A percentile compares a stretch with the other conserved stretches of the same genome.
These are phyloP conservation scores for Cotesia vestalis DNA, from an alignment of 1,140 invertebrate genomes.

Conservation along the genomic window DNA sequence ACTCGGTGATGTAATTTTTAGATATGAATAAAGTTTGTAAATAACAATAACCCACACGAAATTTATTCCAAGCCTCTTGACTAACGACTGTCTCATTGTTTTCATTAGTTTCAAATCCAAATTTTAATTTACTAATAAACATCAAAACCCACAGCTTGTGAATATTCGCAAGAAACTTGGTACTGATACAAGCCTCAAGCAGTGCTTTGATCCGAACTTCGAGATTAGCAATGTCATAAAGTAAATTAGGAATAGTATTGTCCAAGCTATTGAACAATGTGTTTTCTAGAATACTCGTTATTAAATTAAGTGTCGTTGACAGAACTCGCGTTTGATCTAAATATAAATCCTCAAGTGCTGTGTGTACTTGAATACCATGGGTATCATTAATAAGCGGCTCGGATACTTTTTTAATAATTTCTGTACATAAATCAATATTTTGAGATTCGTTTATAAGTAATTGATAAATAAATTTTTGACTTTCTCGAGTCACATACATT, in stretches of 20 bases:
- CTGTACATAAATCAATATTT: slow-evolving; percentile 62
- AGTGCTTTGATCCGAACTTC: slow-evolving; percentile 56
- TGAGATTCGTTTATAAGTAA: slow-evolving; percentile 65
- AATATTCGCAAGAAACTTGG: slow-evolving; percentile 55
- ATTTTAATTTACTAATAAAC: slow-evolving; percentile 56
- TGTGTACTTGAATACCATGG: slow-evolving; percentile 49
- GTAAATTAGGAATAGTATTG: slow-evolving; percentile 54
- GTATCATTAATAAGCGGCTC: slow-evolving; percentile 64
- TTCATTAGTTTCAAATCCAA: slow-evolving; percentile 40
- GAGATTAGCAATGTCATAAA: slow-evolving; percentile 51
- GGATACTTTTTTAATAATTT: slow-evolving; percentile 64
- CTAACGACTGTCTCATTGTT: slow-evolving; percentile 45
- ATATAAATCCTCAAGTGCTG: slow-evolving; percentile 63
- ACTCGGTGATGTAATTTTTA: slow-evolving; percentile 57
- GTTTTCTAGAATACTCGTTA: slow-evolving; percentile 61
- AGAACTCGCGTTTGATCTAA: slow-evolving; percentile 66
- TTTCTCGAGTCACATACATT: slow-evolving; percentile 71
- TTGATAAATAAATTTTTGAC: slow-evolving; percentile 67
- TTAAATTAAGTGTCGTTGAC: slow-evolving; percentile 65
- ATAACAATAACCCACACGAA: slow-evolving; percentile 51
- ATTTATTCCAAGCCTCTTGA: slow-evolving; percentile 45
- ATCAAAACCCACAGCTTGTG: slow-evolving; percentile 54
- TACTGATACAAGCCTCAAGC: slow-evolving; percentile 60
- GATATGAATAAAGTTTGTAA: slow-evolving; percentile 53
- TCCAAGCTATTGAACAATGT: slow-evolving; percentile 53